Base-by-base conservation (phyloP, 2,113 vertebrate genomes). In the Oryzias melastigma region DNA sequence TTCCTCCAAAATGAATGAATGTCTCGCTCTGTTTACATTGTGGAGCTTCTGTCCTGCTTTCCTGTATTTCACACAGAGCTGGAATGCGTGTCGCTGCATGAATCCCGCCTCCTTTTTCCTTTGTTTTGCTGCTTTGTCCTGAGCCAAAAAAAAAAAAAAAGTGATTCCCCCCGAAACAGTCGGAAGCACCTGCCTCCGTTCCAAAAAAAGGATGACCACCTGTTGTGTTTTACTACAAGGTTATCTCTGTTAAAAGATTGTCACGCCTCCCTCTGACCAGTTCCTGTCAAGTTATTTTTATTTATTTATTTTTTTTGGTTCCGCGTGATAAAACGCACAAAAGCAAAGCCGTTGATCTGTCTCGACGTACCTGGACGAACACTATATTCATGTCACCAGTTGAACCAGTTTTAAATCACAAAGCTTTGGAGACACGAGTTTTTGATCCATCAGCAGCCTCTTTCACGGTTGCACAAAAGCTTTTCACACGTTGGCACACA, bases 121-220 rank as follows among this genome's bases (percentile, higher is more conserved):
- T 20, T 46, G 59, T 81, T 83, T 73, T 68, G 47, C 67, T 54
- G 75, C 68, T 80, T 88, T 87, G 82, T 84, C 52, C 65, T 6
- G 54, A 62, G 71, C 73, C 80, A 74, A 68, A 27, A 22, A 22
- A 22, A 22, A 22, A 22, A 22, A 22, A 22, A 22, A 57, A 63
- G 78, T 61, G 71, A 82, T 69, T 63, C 17, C 44, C 22, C 22
- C 22, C 22, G 3, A 22, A 35, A 1, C 29, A 44, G 71, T 73
- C 76, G 83, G 88, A 90, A 86, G 80, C 86, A 85, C 83, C 86
- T 88, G 86, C 73, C 83, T 79, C 51, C 70, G 62, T 16, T 43
- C 43, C 58, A 8, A 52, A 15, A 85, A 75, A 82, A 61, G 74
- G 76, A 85, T 59, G 75, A 69, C 85, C 84, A 80, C 85, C 82